Evolutionary conservation across 2,113 vertebrate genomes (phyloP), one percentile per base, ranked within the genome.

Genomic region (Pseudopodoces humilis): DNA sequence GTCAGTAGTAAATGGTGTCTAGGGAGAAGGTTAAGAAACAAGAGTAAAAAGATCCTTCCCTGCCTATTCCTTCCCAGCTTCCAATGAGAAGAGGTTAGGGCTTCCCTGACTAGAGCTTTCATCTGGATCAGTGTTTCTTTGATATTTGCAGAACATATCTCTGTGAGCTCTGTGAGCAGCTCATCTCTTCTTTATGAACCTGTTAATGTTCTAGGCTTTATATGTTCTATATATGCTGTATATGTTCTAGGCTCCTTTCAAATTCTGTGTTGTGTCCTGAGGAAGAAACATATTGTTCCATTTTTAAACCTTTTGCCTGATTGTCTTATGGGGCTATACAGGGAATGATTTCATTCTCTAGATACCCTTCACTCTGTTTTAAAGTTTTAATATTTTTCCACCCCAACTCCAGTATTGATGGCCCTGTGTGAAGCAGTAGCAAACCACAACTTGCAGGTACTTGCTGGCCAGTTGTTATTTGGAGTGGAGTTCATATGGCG

Each of bases 391-490:
- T 68, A 23, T 80, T 90, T 90, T 80, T 63, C 30, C 47, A 62
- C 10, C 8, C 3, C 15, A 52, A 12, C 35, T 59, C 44, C 53
- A 60, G 3, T 56, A 60, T 39, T 0, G 0, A 46, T 65, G 31
- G 41, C 31, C 19, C 50, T 47, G 16, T 41, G 25, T 5, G 3
- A 63, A 88, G 50, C 47, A 16, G 37, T 55, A 67, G 47, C 43
- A 81, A 58, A 41, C 31, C 25, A 39, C 0, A 0, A 28, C 41
- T 49, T 90, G n/a, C 0, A 11, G 50, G 39, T 62, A 41, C n/a
- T 74, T 83, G 43, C 52, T 81, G 46, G 64, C 43, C 62, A 35
- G 58, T 60, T 89, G 11, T 56, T 69, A 16, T 19, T 68, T 60
- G 56, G 64, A 30, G 33, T 53, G 30, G n/a, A 44, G 53, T 39